These are phyloP conservation scores for Hapalemur alaotrensis DNA, from an alignment of 2,797 vertebrate species.

Conservation along the genomic window DNA sequence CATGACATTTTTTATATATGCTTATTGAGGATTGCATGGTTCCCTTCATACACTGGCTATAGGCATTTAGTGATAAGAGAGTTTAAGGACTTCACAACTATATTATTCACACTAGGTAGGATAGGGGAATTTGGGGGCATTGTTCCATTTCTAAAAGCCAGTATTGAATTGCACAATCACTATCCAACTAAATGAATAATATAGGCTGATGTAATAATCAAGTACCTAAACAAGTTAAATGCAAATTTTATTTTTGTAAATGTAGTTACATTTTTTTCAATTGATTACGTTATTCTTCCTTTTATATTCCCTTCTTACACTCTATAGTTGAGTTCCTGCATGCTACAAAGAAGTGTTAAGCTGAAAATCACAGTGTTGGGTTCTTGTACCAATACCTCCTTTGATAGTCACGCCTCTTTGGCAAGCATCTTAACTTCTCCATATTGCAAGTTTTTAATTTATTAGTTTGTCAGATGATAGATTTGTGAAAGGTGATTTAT, in stretches of 20 bases:
- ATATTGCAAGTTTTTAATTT: neutral
- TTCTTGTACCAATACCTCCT: neutral
- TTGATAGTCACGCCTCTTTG: neutral
- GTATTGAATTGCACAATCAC: conserved; percentile 11
- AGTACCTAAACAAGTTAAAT: neutral
- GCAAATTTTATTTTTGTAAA: neutral
- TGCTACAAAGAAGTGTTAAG: neutral
- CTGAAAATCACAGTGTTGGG: neutral
- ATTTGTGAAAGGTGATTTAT: neutral
- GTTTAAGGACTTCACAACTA: conserved; percentile 15
- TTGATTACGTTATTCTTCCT: neutral
- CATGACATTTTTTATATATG: neutral
- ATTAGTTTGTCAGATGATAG: neutral
- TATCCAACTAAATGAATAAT: neutral
- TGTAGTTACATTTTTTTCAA: neutral
- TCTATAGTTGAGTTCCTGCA: neutral
- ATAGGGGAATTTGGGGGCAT: conserved; percentile 21
- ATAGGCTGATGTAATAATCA: neutral
- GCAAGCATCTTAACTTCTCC: neutral
- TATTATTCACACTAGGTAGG: conserved; percentile 40
- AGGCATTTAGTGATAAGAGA: neutral
- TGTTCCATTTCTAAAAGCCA: conserved; percentile 41
- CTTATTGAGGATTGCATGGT: neutral
- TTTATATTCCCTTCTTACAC: neutral
- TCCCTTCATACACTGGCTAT: conserved; percentile 37